phyloP scores from a whole-genome alignment of 2,113 vertebrate genomes.

The Fukomys damarensis region DNA sequence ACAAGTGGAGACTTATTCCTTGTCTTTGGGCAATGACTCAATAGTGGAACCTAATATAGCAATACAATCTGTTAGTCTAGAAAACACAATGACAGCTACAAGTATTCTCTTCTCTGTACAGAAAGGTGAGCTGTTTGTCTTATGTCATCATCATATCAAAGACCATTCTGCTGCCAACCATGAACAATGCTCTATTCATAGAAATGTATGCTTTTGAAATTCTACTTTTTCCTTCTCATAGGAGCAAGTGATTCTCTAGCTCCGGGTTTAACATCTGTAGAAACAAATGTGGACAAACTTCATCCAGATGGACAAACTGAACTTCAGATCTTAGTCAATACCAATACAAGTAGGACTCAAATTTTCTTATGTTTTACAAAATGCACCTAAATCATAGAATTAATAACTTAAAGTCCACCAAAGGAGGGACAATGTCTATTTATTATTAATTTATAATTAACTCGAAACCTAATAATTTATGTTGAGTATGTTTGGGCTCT shows the following conservation, averaged over 20 bases:
- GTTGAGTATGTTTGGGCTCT: not conserved
- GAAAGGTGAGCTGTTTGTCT: slow-evolving; percentile 70
- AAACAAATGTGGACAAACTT: not conserved
- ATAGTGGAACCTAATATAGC: slow-evolving; percentile 72
- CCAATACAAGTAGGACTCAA: slow-evolving; percentile 67
- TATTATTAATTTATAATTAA: not conserved
- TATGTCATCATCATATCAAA: not conserved
- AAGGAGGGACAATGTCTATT: not conserved
- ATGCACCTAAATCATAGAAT: not conserved
- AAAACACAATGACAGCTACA: not conserved
- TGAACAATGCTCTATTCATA: not conserved
- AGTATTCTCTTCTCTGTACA: slow-evolving; percentile 71
- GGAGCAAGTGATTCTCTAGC: slow-evolving; percentile 31
- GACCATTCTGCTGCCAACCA: not conserved
- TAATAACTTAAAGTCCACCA: not conserved
- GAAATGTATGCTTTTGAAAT: slow-evolving; percentile 16
- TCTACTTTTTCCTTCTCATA: slow-evolving; percentile 42
- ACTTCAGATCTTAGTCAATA: slow-evolving; percentile 81
- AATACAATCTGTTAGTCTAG: slow-evolving; percentile 35
- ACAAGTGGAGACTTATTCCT: slow-evolving; percentile 78
- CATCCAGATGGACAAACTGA: slow-evolving; percentile 56
- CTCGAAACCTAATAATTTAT: slow-evolving; percentile 2
- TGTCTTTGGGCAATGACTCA: not conserved
- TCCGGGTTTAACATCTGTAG: slow-evolving; percentile 28
- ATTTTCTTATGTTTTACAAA: not conserved